phyloP scores from a whole-genome alignment of 1,140 invertebrate genomes.

The Eueides isabella region DNA sequence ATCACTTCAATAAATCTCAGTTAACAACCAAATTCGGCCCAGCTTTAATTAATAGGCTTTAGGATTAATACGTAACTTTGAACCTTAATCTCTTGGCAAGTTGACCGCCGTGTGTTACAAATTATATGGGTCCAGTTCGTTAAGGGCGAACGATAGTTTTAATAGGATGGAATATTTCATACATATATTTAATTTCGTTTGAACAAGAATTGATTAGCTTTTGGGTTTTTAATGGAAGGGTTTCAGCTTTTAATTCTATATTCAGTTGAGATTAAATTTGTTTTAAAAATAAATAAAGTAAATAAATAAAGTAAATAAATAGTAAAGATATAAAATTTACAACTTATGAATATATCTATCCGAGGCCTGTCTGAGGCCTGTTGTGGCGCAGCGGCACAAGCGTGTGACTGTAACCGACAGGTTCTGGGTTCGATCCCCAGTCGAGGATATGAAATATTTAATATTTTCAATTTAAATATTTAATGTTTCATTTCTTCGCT shows the following conservation, averaged over 20 bases:
- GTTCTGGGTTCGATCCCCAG: no score
- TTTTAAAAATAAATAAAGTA: no score
- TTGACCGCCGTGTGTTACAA: slow-evolving; percentile 33
- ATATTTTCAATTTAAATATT: no score
- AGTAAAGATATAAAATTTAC: no score
- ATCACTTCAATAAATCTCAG: slow-evolving; percentile 7
- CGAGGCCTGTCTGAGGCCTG: no score
- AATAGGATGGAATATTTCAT: slow-evolving; percentile 4
- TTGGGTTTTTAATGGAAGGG: background rate
- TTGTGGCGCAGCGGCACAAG: no score
- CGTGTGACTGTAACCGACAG: no score
- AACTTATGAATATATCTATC: no score
- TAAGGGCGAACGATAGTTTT: slow-evolving; percentile 24
- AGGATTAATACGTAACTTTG: slow-evolving; percentile 31
- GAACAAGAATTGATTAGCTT: background rate
- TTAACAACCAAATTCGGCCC: slow-evolving; percentile 12
- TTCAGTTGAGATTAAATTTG: no score
- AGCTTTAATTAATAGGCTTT: slow-evolving; percentile 36
- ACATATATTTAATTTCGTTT: slow-evolving; percentile 8
- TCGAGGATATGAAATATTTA: no score
- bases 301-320: no score
- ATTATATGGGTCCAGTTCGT: slow-evolving; percentile 32
- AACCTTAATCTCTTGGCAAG: slow-evolving; percentile 35
- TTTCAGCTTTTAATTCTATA: background rate
- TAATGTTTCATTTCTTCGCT: no score